A percentile compares a stretch with the other conserved stretches of the same genome.
phyloP scores from a whole-genome alignment of 2,797 vertebrate genomes.

The Pipistrellus pygmaeus region DNA sequence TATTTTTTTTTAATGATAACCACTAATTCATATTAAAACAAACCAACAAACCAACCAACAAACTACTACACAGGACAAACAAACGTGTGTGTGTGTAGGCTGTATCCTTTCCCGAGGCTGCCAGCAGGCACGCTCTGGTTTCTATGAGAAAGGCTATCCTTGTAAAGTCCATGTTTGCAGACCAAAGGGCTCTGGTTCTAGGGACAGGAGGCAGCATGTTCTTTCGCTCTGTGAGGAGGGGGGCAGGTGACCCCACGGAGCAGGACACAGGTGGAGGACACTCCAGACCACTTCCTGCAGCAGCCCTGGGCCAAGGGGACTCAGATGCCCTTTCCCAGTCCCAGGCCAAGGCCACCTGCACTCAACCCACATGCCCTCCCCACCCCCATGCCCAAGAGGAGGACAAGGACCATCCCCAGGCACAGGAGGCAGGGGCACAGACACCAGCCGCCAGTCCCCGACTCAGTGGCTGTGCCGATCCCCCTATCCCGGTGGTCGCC shows the following conservation, averaged over 20 bases:
- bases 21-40: not conserved
- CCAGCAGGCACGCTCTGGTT: not conserved
- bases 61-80: not conserved
- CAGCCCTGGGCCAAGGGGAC: not conserved
- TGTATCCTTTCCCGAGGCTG: not conserved
- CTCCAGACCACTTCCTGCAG: not conserved
- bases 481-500: not conserved
- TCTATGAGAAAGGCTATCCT: not conserved
- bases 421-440: not conserved
- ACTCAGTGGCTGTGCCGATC: not conserved
- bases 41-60: not conserved
- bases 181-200: not conserved
- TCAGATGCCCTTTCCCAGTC: not conserved
- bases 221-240: not conserved
- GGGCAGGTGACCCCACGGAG: not conserved
- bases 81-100: not conserved
- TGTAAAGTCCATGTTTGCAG: slow-evolving; percentile 47
- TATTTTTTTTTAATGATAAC: not conserved
- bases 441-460: not conserved
- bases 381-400: not conserved
- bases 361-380: not conserved
- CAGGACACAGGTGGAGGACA: not conserved
- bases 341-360: not conserved
- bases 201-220: not conserved
- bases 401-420: not conserved